Conservation (phyloP, 2,113 vertebrate species). For the Pomatorhinus ruficollis region DNA sequence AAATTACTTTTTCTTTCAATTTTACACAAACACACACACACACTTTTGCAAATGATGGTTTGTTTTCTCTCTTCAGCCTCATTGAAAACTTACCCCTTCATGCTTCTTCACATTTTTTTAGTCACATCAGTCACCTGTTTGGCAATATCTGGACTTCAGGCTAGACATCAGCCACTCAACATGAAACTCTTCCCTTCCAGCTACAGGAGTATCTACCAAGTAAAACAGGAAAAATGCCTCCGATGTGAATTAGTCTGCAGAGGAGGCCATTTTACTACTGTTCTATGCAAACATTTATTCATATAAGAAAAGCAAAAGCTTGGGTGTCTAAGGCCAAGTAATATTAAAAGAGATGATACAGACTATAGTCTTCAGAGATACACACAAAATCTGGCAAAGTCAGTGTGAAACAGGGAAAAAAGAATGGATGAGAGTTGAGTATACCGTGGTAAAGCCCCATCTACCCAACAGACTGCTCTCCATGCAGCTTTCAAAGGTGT, state of each 20-base stretch:
- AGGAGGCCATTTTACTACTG: not conserved
- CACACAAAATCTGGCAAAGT: not conserved
- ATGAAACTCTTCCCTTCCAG: not conserved
- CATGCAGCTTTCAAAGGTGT: not conserved
- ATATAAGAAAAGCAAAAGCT: not conserved
- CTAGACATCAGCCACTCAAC: not conserved
- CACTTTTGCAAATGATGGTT: not conserved
- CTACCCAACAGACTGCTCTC: not conserved
- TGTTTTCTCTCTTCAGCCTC: not conserved
- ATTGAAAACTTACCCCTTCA: not conserved
- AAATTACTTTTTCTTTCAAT: not conserved
- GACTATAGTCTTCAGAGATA: not conserved
- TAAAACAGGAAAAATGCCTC: not conserved
- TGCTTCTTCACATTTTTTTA: not conserved
- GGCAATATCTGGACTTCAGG: not conserved
- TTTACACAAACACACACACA: not conserved
- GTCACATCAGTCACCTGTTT: not conserved
- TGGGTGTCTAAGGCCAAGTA: not conserved
- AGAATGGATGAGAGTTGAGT: not conserved
- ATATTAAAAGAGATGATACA: not conserved
- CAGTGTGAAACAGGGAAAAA: not conserved
- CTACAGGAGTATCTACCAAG: not conserved
- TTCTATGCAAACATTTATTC: not conserved
- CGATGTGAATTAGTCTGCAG: not conserved
- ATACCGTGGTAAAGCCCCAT: not conserved